Evolutionary conservation across 2,888 invertebrate species (phyloP).

Genomic region (Drosophila monieri): DNA sequence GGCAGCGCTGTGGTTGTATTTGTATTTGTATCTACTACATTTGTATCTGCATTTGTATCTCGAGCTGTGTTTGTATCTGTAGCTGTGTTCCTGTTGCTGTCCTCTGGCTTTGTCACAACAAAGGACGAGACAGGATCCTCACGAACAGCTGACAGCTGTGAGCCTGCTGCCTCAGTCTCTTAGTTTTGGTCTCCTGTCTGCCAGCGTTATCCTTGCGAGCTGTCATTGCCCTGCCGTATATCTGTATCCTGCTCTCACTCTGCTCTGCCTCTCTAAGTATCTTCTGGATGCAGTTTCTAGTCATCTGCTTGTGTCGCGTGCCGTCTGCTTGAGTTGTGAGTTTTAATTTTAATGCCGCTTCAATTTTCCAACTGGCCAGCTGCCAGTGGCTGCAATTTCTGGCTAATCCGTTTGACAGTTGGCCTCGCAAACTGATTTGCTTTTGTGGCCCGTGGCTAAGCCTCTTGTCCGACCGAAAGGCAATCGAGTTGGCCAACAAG

Average conservation of each 20-base stretch:
- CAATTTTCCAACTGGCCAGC: slow-evolving; percentile 45
- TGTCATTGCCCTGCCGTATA: slow-evolving; percentile 54
- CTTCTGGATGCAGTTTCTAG: slow-evolving; percentile 26
- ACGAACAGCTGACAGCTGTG: slow-evolving; percentile 76
- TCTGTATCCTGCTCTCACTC: slow-evolving; percentile 1
- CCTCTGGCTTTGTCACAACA: slow-evolving; percentile 46
- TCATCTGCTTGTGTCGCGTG: slow-evolving; percentile 64
- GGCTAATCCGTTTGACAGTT: slow-evolving; percentile 35
- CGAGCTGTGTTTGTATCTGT: slow-evolving; percentile 1
- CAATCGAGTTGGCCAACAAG: slow-evolving; percentile 58
- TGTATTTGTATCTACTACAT: not conserved
- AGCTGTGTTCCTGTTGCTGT: slow-evolving; percentile 15
- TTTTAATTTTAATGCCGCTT: slow-evolving; percentile 52
- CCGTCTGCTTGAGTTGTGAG: slow-evolving; percentile 35
- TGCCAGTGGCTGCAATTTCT: slow-evolving; percentile 15
- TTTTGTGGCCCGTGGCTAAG: slow-evolving; percentile 7
- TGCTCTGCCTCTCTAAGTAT: slow-evolving; percentile 9
- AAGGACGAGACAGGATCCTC: slow-evolving; percentile 57
- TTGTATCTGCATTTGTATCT: slow-evolving; percentile 11
- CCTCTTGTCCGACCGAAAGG: slow-evolving; percentile 39
- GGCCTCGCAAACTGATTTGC: slow-evolving; percentile 20
- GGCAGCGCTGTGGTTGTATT: not conserved
- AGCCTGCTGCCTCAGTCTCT: slow-evolving; percentile 19
- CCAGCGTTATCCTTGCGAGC: slow-evolving; percentile 48
- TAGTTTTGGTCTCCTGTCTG: slow-evolving; percentile 27